Evolutionary conservation across 64 coral and sea anemone genomes (phyloP), one percentile per base, ranked within the genome.

Genomic region (Acropora yongei): DNA sequence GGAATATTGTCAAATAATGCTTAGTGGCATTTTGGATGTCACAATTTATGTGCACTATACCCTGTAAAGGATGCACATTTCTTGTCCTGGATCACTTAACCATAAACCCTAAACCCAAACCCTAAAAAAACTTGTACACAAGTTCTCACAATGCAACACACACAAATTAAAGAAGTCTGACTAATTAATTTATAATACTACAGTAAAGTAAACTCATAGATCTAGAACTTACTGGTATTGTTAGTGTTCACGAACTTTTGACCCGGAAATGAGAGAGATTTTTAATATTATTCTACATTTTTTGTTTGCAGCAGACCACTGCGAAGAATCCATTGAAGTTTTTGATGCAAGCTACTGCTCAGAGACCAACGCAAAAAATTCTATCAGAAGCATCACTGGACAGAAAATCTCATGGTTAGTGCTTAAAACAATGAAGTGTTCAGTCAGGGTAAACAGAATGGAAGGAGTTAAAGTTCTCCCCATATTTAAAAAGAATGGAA

Each of bases 341-440:
- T 67, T 67, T 67, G 63, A 67, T 16, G 63, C 63, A 67, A 67
- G 63, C 63, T 67, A 67, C 63, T 67, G 63, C 63, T 67, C 63
- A 67, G 63, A 67, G 17, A 67, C 3, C 17, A 18, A 3, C 17
- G 17, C 63, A 67, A 67, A 67, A 67, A 14, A 14, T 14, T 67
- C 17, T 14, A 10, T 67, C 63, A 67, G 63, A 67, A 67, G 12
- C 63, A 67, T 16, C 17, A 12, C 63, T 14, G 63, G 63, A 67
- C 63, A 67, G 63, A 12, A 67, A 67, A 67, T 11, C 63, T 67
- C 63, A 67, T 67, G 63, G 63, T 67, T 67, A 67, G 63, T 67
- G 11, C 7, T 67, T 7, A 14, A 7, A 67, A 67, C 17, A 67
- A 67, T 67, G 63, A 67, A 67, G 17, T 67, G 63, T 16, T 67